phyloP scores from a whole-genome alignment of 2,797 vertebrate species.

The Martes flavigula region DNA sequence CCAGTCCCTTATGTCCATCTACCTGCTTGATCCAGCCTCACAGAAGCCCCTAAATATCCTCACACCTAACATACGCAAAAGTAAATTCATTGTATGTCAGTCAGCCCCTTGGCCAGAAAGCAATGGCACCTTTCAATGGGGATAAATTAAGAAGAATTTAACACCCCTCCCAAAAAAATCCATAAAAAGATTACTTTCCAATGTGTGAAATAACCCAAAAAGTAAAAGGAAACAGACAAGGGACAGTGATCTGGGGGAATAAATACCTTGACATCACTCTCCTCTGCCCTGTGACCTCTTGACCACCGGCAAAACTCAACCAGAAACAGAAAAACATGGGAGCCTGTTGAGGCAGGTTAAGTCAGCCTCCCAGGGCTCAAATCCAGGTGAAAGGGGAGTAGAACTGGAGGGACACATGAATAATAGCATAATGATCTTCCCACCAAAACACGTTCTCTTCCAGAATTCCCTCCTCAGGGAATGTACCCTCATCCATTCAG shows the following conservation, averaged over 20 bases:
- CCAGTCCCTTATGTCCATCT: neutral
- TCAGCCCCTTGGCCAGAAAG: neutral
- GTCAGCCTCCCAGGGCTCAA: neutral
- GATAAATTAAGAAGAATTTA: neutral
- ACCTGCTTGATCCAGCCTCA: neutral
- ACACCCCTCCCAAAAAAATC: neutral
- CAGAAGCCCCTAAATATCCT: neutral
- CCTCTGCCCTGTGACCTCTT: neutral
- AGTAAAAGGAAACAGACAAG: neutral
- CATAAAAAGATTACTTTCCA: neutral
- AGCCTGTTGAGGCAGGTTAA: neutral
- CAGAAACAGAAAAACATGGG: neutral
- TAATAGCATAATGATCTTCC: neutral
- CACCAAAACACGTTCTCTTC: neutral
- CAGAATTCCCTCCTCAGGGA: neutral
- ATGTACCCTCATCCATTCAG: neutral
- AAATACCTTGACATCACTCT: neutral
- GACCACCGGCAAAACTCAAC: neutral
- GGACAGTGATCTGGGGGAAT: neutral
- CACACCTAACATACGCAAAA: neutral
- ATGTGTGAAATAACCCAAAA: neutral
- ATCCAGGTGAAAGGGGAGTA: neutral
- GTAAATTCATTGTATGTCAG: neutral
- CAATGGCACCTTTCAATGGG: neutral
- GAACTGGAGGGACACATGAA: neutral